Base-by-base conservation (phyloP, 2,888 invertebrate species). In the Trissonchulus sp. region DNA sequence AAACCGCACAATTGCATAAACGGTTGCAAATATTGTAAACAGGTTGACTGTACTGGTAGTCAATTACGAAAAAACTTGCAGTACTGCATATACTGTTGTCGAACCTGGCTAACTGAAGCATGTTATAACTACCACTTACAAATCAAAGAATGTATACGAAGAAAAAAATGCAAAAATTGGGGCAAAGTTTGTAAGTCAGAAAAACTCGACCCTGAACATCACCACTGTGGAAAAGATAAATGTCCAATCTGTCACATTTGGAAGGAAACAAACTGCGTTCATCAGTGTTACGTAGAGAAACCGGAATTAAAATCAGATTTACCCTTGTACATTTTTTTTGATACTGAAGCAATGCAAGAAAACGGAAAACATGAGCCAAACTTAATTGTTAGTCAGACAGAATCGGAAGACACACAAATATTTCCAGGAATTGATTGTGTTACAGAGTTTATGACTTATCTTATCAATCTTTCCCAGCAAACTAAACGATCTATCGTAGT, bases 361-460 rank as follows among this genome's bases (percentile, higher is more conserved):
- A 37, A 69, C n/a, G 15, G n/a, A 35, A n/a, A 3, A 15, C 71
- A 69, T 69, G 34, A 33, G 23, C 71, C 71, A 35, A 69, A 69
- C n/a, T 36, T 69, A 35, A 8, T 69, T 2, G 71, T 69, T 15
- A 3, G 33, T 35, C 23, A 35, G 34, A 37, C 23, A 35, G 71
- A 31, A 23, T 23, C 8, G 8, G 48, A 48, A 48, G 71, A 69
- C 35, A 23, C 15, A 36, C 3, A 23, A 69, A 37, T 31, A 8
- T 34, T 31, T 37, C n/a, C 3, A 35, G 71, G 71, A 31, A 35
- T 23, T n/a, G 28, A 8, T 15, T 69, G 71, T 36, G n/a, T 69
- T 18, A 35, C 2, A 33, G 37, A 69, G n/a, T 69, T 69, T n/a
- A 69, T 69, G 71, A 35, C 71, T 33, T 69, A 36, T 36, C 37